Percentiles rank a stretch among this genome's conserved stretches.
phyloP scores from a whole-genome alignment of 1,140 invertebrate species.

The Bombus soroeensis region DNA sequence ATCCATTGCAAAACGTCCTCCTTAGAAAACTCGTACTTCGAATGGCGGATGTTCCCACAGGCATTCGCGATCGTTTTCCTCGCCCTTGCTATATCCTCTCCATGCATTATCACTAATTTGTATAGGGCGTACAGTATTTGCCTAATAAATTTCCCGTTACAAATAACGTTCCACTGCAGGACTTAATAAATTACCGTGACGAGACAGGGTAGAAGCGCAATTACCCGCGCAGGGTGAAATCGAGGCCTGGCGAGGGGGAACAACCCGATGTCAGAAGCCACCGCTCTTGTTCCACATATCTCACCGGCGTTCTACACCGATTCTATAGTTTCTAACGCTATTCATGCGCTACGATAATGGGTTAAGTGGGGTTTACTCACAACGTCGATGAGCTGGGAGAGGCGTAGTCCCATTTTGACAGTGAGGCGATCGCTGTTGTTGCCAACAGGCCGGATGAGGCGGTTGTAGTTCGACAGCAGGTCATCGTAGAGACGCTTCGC shows the following conservation, averaged over 20 bases:
- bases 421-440: slow-evolving; percentile 98
- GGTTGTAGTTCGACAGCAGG: slow-evolving; percentile 98
- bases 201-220: not conserved
- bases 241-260: not conserved
- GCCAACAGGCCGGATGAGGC: slow-evolving; percentile 97
- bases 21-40: too few species aligned
- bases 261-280: not conserved
- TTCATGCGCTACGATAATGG: slow-evolving; percentile 49
- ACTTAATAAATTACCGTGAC: not conserved
- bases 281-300: slow-evolving; percentile 45
- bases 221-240: not conserved
- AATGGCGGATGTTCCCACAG: too few species aligned
- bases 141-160: not conserved
- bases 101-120: not conserved
- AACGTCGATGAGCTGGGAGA: slow-evolving; percentile 99
- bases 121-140: not conserved
- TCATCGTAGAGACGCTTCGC: slow-evolving; percentile 97
- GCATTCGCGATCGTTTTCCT: too few species aligned
- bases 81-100: too few species aligned
- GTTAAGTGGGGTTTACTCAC: slow-evolving; percentile 87
- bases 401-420: slow-evolving; percentile 96
- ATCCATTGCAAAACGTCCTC: too few species aligned
- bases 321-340: slow-evolving; percentile 42
- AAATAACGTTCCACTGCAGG: not conserved
- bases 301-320: not conserved